Evolutionary conservation across 2,113 vertebrate species (phyloP), one percentile per base, ranked within the genome.

Genomic region (Oryzias curvinotus): DNA sequence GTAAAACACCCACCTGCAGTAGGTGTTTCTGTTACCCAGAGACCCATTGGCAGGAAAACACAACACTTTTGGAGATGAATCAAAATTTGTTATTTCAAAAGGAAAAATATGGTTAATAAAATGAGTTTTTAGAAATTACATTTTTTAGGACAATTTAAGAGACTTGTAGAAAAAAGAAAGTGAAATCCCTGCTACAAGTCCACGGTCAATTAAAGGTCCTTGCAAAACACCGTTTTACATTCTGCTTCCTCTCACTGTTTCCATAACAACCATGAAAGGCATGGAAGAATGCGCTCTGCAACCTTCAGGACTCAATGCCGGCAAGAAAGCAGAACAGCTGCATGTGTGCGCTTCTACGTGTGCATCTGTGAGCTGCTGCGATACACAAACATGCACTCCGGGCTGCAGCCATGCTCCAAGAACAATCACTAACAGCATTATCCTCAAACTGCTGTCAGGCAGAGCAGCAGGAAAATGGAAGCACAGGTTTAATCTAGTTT

Each of bases 221-320:
- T 83, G 82, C 66, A 79, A 88, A 79, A 87, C 73, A 80, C 57
- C 62, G 73, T 89, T 90, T 81, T 85, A 78, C 75, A 84, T 86
- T 73, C 75, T 55, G 85, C 80, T 86, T 89, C 64, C 85, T 84
- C 76, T 87, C 85, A 77, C 86, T 86, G 90, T 93, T 93, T 90
- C 91, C 87, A 92, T 92, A 90, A 87, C 88, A 89, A 93, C 89
- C 73, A 62, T 70, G 73, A 84, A 23, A 79, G 72, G 53, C 67
- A 87, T 77, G 73, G 55, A 77, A 77, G 82, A 84, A 77, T 82
- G 66, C 71, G 83, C 82, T 87, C 80, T 69, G 81, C 85, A 92
- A 91, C 87, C 90, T 90, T 91, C 85, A 87, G 83, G 81, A 85
- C 81, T 89, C 64, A 73, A 85, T 60, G 71, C 60, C 5, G 5